Percentiles rank a stretch among this genome's conserved stretches.
phyloP scores from a whole-genome alignment of 2,113 vertebrate species.

The Cygnus atratus region DNA sequence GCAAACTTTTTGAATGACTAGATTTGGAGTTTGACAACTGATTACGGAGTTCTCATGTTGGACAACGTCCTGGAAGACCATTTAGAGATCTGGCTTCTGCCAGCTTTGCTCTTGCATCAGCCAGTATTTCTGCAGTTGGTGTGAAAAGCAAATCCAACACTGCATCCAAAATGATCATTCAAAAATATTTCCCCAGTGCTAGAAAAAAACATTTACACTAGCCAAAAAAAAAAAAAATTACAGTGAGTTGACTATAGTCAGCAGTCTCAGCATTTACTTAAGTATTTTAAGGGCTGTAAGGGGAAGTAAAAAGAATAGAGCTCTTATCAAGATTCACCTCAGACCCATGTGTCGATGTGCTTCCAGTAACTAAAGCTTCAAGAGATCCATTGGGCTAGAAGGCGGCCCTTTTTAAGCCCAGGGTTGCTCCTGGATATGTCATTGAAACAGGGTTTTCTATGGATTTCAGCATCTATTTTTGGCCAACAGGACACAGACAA shows the following conservation, averaged over 20 bases:
- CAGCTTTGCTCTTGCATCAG: neutral
- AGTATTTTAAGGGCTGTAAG: neutral
- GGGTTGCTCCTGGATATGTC: neutral
- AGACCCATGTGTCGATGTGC: neutral
- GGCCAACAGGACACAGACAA: neutral
- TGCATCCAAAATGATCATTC: neutral
- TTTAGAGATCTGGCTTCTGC: neutral
- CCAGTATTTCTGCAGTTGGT: neutral
- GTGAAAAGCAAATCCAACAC: neutral
- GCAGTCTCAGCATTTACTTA: neutral
- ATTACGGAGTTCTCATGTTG: neutral
- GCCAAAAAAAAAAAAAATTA: neutral
- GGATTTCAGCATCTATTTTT: neutral
- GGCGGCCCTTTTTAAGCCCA: neutral
- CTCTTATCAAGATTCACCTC: neutral
- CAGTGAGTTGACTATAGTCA: neutral
- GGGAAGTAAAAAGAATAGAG: neutral
- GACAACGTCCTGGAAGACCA: neutral
- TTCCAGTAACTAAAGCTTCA: neutral
- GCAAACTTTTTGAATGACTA: constrained; percentile 7
- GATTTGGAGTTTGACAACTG: neutral
- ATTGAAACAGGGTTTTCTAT: neutral
- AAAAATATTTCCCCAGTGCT: neutral
- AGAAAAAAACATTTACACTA: neutral
- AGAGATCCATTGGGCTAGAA: fast-evolving